Base-by-base conservation (phyloP, 2,113 vertebrate genomes). In the Odontesthes bonariensis region DNA sequence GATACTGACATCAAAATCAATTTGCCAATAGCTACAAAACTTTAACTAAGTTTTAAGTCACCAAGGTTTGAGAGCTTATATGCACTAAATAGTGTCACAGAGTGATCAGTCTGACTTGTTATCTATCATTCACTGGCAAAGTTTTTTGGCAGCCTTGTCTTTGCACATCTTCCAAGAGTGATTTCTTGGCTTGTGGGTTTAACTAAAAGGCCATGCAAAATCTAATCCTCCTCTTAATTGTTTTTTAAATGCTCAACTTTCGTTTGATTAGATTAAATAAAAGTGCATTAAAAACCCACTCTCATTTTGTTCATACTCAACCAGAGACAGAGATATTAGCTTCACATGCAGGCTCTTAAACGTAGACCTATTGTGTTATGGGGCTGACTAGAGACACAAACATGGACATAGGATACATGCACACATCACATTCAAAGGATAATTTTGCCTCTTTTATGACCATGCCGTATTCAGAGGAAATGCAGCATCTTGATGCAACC, bases 151-250 rank as follows among this genome's bases (percentile, higher is more conserved):
- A 79, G 73, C 20, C 19, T 22, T 64, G 13, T 69, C 62, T 84
- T 33, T 64, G 6, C 47, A 58, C 69, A 51, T 83, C 70, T 64
- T 71, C 71, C 42, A 55, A 75, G 81, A 91, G 91, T 87, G 85
- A 82, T 87, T 75, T 74, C 2, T 23, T 84, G 84, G 89, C 58
- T 92, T 89, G 83, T 88, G 71, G 73, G 51, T 60, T 73, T 69
- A 69, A 78, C 76, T 82, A 74, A 83, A 88, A 86, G 76, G 56
- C 71, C 74, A 82, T 86, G 73, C 73, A 62, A 69, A 73, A 65
- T 84, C 82, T 77, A 81, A 80, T 89, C 69, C 71, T 64, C 32
- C 71, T 62, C 67, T 85, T 89, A 86, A 90, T 92, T 84, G 77
- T 86, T 42, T 81, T 87, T 85, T 84, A 90, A 87, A 73, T 75